phyloP scores from a whole-genome alignment of 1,140 invertebrate species.

The Drosophila seguyi region DNA sequence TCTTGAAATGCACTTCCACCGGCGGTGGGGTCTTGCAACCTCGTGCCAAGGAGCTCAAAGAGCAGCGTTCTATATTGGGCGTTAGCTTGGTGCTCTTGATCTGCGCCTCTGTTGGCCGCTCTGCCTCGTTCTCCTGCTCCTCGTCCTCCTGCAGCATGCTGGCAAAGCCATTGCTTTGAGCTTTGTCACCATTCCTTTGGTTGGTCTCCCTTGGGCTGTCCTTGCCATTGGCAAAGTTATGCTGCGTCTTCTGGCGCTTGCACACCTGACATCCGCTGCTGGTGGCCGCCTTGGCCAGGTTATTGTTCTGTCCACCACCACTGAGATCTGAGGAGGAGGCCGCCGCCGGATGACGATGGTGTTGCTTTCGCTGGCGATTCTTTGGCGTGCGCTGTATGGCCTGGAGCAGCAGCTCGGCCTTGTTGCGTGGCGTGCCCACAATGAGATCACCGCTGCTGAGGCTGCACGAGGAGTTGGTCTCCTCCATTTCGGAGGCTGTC shows the following conservation, averaged over 20 bases:
- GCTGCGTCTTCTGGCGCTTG: constrained; percentile 84
- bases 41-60: constrained; percentile 42
- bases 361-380: constrained; percentile 44
- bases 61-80: constrained; percentile 73
- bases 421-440: constrained; percentile 78
- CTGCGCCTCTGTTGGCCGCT: constrained; percentile 17
- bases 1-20: constrained; percentile 75
- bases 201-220: not conserved
- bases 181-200: constrained; percentile 17
- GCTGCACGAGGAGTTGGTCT: constrained; percentile 64
- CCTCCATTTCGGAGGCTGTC: constrained; percentile 72
- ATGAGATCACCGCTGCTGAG: constrained; percentile 74
- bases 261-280: constrained; percentile 75
- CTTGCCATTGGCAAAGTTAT: constrained; percentile 55
- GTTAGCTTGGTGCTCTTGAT: constrained; percentile 63
- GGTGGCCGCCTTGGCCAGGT: constrained; percentile 39
- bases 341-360: constrained; percentile 23
- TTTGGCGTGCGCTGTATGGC: constrained; percentile 85
- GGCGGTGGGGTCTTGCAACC: constrained; percentile 59
- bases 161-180: constrained; percentile 6
- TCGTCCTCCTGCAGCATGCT: constrained; percentile 27
- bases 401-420: constrained; percentile 80
- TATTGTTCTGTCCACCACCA: constrained; percentile 54
- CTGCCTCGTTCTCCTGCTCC: constrained; percentile 27
- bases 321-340: constrained; percentile 22